Base-by-base conservation (phyloP, 2,888 invertebrate species). In the Gymnoscelis rufifasciata region DNA sequence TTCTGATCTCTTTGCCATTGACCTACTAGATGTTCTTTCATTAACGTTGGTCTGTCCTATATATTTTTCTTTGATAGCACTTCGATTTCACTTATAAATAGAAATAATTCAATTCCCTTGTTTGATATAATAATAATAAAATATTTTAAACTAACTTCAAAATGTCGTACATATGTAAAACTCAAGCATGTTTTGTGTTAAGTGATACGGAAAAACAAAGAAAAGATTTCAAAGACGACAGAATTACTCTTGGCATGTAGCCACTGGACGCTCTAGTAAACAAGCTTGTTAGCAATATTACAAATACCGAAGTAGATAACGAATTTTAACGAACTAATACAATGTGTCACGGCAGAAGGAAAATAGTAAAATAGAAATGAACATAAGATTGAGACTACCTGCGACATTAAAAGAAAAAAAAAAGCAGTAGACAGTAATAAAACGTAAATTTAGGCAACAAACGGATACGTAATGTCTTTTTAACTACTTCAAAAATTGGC, bases 21-120 rank as follows among this genome's bases (percentile, higher is more conserved):
- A 78, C 78, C 78, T 61, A 71, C 59, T 66, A 48, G 59, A 70
- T 71, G 80, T 79, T 80, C 77, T 74, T 74, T 73, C 74, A 81
- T 81, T 76, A 77, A 64, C 63, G 58, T 60, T 61, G 64, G 75
- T 74, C 72, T 72, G 62, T 59, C 56, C 54, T 62, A 61, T 65
- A 60, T 52, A 51, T 24, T n/a, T n/a, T n/a, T n/a, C n/a, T n/a
- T n/a, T n/a, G n/a, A n/a, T n/a, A n/a, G n/a, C n/a, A n/a, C n/a
- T n/a, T n/a, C n/a, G n/a, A n/a, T n/a, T n/a, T n/a, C n/a, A n/a
- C n/a, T n/a, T n/a, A n/a, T n/a, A n/a, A n/a, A n/a, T n/a, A n/a
- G n/a, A n/a, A n/a, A n/a, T n/a, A n/a, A n/a, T n/a, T n/a, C n/a
- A n/a, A n/a, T n/a, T n/a, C n/a, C n/a, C n/a, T n/a, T n/a, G n/a